Evolutionary conservation across 2,113 vertebrate species (phyloP), one percentile per base, ranked within the genome.

Genomic region (Boleophthalmus pectinirostris): DNA sequence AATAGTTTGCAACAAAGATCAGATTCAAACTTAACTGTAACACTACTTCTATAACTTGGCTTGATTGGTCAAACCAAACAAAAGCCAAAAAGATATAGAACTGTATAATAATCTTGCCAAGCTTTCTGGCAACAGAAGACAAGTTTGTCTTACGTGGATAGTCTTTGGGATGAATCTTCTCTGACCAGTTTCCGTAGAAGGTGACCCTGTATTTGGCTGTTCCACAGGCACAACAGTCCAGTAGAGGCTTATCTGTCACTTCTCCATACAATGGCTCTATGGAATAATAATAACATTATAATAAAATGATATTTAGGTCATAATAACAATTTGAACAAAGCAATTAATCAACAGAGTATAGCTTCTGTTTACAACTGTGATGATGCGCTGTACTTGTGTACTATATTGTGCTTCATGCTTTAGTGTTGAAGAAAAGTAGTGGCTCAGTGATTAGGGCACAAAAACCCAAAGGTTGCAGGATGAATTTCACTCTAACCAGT

Each of bases 161-260:
- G 83, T 99, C 97, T 90, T 98, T 98, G 15, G 97, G 96, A 81
- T 98, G 97, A 14, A 93, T 93, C 89, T 98, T 97, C 91, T 99
- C 97, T 0, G 97, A 99, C 98, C 98, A 99, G 74, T 99, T 99
- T 23, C 97, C 97, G 70, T 94, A 97, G 88, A 99, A 99, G 0
- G 97, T 98, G 78, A 99, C 91, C 79, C 98, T 95, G 91, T 99
- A 99, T 87, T 98, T 99, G 77, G 98, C 98, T 3, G 97, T 98
- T 72, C 97, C 98, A 81, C 98, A 99, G 77, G 98, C 96, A 46
- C 97, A 99, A 51, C 98, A 99, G 54, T 98, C 94, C 18, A 95
- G 77, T 82, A 95, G 92, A 0, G 95, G 94, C 82, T 91, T 97
- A 29, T 98, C 96, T 3, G 96, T 98, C 45, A 87, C 80, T 2